Base-by-base conservation (phyloP, 1,140 invertebrate species). In the Parasteatoda tepidariorum region DNA sequence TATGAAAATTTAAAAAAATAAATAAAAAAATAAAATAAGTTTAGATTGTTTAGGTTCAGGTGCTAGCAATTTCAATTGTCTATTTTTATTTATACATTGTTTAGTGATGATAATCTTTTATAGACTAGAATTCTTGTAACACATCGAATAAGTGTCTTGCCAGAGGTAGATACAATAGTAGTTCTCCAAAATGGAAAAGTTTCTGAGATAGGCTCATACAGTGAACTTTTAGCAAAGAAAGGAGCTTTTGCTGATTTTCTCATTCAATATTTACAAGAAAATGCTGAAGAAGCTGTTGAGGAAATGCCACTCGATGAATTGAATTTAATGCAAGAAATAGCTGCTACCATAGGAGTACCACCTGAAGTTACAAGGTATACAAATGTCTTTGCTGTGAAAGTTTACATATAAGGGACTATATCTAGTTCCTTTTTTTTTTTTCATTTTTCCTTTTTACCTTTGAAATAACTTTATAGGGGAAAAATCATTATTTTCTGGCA, bases 131-230 rank as follows among this genome's bases (percentile, higher is more conserved):
- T 89, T 28, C 66, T 89, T 18, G 89, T 88, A 9, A 89, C 89
- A 11, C 89, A 89, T 76, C 84, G 86, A n/a, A 85, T 89, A 24
- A 87, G 87, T 11, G 84, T 87, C 33, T 86, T 91, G 66, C 89
- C 90, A 5, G 64, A 88, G 41, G 88, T 89, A 18, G 90, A 91
- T 86, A 86, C 88, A 18, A 91, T 91, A 73, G 73, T 91, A 33
- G 90, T 91, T 0, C 68, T 91, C 24, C 88, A 89, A 48, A 85
- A 91, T 83, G 91, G 91, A 6, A 48, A 85, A 41, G 86, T 91
- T 7, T 88, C 87, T 24, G 91, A 91, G 82, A 86, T 85, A 18
- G 91, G 91, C 18, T 88, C 90, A 11, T 91, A 89, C 84, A 61
- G 86, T 22, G 87, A 91, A 73, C 86, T 90, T n/a, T 55, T 90